Base-by-base conservation (phyloP, 1,140 invertebrate species). In the Penaeus indicus region DNA sequence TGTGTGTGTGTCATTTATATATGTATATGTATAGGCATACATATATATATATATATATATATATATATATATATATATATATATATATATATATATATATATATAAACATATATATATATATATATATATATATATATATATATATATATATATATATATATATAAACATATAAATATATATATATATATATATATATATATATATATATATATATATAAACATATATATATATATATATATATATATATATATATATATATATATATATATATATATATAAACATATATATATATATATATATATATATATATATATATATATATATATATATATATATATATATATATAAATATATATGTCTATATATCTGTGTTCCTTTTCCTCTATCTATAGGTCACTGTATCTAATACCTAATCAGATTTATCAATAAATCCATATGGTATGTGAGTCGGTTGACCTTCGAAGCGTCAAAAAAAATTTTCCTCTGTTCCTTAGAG, bases 121-220 rank as follows among this genome's bases (percentile, higher is more conserved):
- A 72, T 72, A 72, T 27, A 72, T 27, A 72, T 27, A 72, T 27
- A 72, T 27, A 72, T 27, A 72, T 27, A 72, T 3, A 72, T 27
- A 72, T 27, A 72, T 27, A 72, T 27, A 72, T 27, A 72, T 27
- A 72, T 27, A 72, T 72, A 72, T 72, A 72, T 72, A 72, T 72
- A 72, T 72, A 72, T 72, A 72, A n/a, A 72, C 25, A 72, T 72
- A 72, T 72, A 72, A 18, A 72, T 72, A 72, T 72, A 72, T 72
- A 72, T 72, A 72, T 72, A 72, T 72, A 72, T 72, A 72, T 72
- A 72, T 72, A 72, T n/a, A n/a, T 72, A 72, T 72, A 72, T 72
- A n/a, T n/a, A 72, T 72, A 72, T 72, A 72, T n/a, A 72, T 72
- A 72, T 72, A 72, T 72, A 72, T n/a, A 72, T 72, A 72, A 3